Percentiles rank a stretch among this genome's conserved stretches.
phyloP scores from a whole-genome alignment of 2,113 vertebrate species.

The Hiodon alosoides region DNA sequence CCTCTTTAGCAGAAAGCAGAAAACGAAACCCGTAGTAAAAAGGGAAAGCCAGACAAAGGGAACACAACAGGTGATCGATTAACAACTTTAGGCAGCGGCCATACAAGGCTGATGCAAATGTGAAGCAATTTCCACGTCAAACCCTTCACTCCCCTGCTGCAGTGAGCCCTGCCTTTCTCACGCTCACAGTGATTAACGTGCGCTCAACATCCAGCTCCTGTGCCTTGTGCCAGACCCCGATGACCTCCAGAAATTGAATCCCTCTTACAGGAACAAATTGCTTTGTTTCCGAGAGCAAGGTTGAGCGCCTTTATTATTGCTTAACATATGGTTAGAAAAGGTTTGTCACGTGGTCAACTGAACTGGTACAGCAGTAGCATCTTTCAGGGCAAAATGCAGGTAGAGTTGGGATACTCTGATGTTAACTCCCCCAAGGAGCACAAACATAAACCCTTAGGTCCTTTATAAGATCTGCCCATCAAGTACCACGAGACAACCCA shows the following conservation, averaged over 20 bases:
- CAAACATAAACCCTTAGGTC: no score
- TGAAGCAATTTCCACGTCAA: slow-evolving; percentile 12
- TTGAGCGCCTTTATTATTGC: slow-evolving; percentile 1
- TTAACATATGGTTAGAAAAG: background rate
- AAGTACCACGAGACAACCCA: no score
- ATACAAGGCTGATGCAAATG: background rate
- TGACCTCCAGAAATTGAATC: background rate
- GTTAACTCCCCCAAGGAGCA: no score
- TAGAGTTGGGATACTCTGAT: no score
- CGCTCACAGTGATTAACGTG: slow-evolving; percentile 1
- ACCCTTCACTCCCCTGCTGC: background rate
- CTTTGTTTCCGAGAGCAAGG: background rate
- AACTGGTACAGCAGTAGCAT: background rate
- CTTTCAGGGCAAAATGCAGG: background rate
- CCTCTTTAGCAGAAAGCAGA: background rate
- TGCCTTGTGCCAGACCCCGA: background rate
- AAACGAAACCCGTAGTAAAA: background rate
- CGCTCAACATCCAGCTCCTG: background rate
- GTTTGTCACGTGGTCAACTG: background rate
- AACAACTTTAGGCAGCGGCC: background rate
- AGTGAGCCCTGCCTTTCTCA: background rate
- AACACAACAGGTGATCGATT: background rate
- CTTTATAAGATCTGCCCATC: no score
- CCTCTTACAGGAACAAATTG: background rate
- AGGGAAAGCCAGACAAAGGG: background rate